Evolutionary conservation across 2,888 invertebrate genomes (phyloP).

Genomic region (Erebia palarica): DNA sequence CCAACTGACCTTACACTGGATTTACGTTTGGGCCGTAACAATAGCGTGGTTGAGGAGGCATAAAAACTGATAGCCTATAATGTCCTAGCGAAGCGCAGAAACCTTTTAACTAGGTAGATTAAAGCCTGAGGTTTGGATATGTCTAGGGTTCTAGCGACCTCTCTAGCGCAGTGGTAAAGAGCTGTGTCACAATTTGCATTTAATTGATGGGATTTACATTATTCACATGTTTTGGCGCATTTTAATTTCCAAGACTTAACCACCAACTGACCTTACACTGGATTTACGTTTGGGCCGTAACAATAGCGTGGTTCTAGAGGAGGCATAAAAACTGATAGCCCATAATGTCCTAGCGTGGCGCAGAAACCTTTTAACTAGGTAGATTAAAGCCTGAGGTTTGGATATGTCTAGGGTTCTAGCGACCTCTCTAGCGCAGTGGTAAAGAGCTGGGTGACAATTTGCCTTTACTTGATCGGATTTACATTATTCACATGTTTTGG

Average conservation of each 20-base stretch:
- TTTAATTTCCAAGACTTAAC: too few species aligned
- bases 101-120: conserved; percentile 9
- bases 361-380: conserved; percentile 9
- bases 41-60: conserved; percentile 40
- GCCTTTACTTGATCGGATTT: too few species aligned
- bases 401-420: background rate
- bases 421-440: too few species aligned
- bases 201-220: too few species aligned
- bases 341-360: conserved; percentile 17
- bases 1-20: too few species aligned
- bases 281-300: conserved; percentile 52
- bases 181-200: too few species aligned
- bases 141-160: too few species aligned
- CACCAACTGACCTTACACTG: too few species aligned
- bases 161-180: too few species aligned
- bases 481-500: too few species aligned
- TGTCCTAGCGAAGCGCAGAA: conserved; percentile 10
- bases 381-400: background rate
- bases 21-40: conserved; percentile 46
- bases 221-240: too few species aligned
- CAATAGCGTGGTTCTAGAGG: conserved; percentile 43
- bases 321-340: conserved; percentile 33
- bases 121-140: background rate
- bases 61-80: conserved; percentile 31
- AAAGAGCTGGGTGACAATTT: too few species aligned